These are phyloP conservation scores for Lepidothrix coronata DNA, from an alignment of 2,113 vertebrate genomes.

Conservation along the genomic window DNA sequence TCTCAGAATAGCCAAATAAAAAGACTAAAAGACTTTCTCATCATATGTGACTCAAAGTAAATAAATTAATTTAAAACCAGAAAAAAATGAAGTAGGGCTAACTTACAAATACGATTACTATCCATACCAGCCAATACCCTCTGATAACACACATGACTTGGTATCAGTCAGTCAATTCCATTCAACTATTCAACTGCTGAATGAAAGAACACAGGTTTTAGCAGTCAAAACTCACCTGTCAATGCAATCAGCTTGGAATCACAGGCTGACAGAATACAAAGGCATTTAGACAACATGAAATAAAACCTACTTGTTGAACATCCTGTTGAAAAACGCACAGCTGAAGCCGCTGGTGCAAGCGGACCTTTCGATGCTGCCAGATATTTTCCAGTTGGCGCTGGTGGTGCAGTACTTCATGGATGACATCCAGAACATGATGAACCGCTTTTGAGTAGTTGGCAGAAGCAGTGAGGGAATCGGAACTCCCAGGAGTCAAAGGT, in stretches of 20 bases:
- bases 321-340: constrained; percentile 98
- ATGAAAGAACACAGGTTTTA: background rate
- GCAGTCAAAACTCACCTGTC: background rate
- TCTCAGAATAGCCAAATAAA: background rate
- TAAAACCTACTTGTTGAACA: constrained; percentile 87
- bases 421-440: constrained; percentile 93
- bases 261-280: background rate
- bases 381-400: constrained; percentile 97
- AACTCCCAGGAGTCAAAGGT: constrained; percentile 92
- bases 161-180: background rate
- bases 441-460: constrained; percentile 98
- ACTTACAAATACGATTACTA: background rate
- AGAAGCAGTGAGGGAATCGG: constrained; percentile 90
- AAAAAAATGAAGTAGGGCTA: background rate
- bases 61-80: background rate
- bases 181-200: background rate
- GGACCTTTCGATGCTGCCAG: constrained; percentile 98
- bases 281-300: background rate
- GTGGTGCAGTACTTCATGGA: constrained; percentile 96
- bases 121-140: background rate
- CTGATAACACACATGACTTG: background rate
- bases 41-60: background rate
- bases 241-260: background rate
- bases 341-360: constrained; percentile 94
- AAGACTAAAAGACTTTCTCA: background rate